Evolutionary conservation across 1,140 invertebrate genomes (phyloP).

Genomic region (Schlechtendalia chinensis): DNA sequence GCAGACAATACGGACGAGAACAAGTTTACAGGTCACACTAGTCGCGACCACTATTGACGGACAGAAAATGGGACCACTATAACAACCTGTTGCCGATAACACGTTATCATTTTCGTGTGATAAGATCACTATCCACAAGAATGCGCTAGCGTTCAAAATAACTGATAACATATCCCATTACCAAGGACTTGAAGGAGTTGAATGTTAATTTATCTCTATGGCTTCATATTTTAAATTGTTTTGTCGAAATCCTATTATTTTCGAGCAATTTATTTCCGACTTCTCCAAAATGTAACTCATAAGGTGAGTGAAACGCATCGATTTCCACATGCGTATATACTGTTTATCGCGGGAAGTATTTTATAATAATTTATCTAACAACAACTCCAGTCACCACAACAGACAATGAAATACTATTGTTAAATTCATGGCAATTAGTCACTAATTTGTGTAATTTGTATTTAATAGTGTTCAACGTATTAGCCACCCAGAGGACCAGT

Average conservation of each 20-base stretch:
- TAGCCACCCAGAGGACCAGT: not conserved
- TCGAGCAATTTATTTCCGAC: not conserved
- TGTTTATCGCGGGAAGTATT: not conserved
- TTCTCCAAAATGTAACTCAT: conserved; percentile 37
- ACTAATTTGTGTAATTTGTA: conserved; percentile 28
- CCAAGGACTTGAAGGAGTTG: not conserved
- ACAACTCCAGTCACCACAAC: not conserved
- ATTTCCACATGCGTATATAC: not conserved
- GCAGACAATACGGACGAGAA: too few relatives aligned
- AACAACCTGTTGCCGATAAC: conserved; percentile 32
- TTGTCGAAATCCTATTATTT: not conserved
- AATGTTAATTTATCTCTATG: conserved; percentile 4
- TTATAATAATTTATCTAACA: not conserved
- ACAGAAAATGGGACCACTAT: too few relatives aligned
- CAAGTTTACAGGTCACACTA: too few relatives aligned
- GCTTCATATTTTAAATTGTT: conserved; percentile 30
- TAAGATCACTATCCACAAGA: not conserved
- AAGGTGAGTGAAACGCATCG: not conserved
- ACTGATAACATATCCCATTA: not conserved
- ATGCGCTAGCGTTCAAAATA: not conserved
- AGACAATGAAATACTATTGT: conserved; percentile 3
- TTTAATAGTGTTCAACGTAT: conserved; percentile 9
- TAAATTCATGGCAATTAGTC: conserved; percentile 24
- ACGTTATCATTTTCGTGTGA: not conserved
- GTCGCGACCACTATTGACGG: too few relatives aligned